Percentiles rank a stretch among this genome's conserved stretches.
Conservation (phyloP, 2,888 invertebrate genomes). For the Ormyrus pomaceus region DNA sequence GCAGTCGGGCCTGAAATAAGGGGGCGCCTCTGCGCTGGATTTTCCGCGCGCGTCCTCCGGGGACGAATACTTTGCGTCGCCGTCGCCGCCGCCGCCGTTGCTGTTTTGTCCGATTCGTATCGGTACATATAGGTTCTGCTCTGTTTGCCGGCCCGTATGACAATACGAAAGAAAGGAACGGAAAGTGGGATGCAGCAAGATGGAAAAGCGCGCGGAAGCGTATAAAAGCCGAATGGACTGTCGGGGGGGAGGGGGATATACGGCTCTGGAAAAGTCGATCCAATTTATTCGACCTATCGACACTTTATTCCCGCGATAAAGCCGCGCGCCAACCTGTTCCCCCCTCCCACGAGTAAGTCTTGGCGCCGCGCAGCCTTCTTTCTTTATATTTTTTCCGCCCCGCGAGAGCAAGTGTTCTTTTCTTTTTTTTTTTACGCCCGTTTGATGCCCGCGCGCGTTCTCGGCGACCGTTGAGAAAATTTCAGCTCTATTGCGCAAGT, state of each 20-base stretch:
- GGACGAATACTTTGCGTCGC: constrained; percentile 61
- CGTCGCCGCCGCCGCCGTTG: constrained; percentile 9
- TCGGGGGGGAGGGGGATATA: constrained; percentile 1
- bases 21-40: constrained; percentile 59
- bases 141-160: constrained; percentile 51
- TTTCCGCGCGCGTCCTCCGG: constrained; percentile 52
- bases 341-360: neutral
- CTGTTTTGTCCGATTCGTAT: constrained; percentile 40
- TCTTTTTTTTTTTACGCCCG: constrained; percentile 16
- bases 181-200: constrained; percentile 16
- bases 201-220: constrained; percentile 35
- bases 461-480: no score
- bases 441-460: constrained; percentile 1
- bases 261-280: constrained; percentile 28
- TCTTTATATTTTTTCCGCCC: neutral
- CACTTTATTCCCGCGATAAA: constrained; percentile 46
- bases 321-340: neutral
- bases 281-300: constrained; percentile 54
- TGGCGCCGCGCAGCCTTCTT: neutral
- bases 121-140: constrained; percentile 31
- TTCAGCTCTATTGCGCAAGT: no score
- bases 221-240: constrained; percentile 44
- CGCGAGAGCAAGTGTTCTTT: neutral
- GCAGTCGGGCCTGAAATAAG: constrained; percentile 69
- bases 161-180: constrained; percentile 60